phyloP scores from a whole-genome alignment of 35 echinoderm and acorn worm genomes.

The Strongylocentrotus purpuratus region DNA sequence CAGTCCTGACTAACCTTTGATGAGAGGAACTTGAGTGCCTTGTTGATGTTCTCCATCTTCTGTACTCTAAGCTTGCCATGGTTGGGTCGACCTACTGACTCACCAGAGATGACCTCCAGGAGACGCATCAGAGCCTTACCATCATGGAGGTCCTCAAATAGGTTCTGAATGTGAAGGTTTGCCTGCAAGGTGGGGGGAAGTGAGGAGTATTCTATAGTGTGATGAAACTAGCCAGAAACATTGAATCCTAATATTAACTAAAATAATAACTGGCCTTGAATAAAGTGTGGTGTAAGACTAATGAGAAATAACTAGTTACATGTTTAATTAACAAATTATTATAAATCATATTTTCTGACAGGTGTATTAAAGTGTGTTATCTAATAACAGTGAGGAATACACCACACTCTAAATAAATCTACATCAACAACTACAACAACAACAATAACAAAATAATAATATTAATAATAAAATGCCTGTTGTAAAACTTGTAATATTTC shows the following conservation, averaged over 20 bases:
- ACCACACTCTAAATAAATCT: not conserved
- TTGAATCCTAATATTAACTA: no score
- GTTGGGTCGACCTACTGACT: slow-evolving; percentile 78
- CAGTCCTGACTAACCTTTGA: slow-evolving; percentile 67
- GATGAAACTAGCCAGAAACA: not conserved
- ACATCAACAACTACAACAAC: not conserved
- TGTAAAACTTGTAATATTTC: no score
- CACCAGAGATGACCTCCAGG: slow-evolving; percentile 88
- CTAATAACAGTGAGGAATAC: not conserved
- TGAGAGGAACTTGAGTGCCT: slow-evolving; percentile 87
- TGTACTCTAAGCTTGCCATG: slow-evolving; percentile 77
- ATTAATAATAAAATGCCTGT: no score
- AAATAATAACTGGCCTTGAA: not conserved
- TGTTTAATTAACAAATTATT: no score
- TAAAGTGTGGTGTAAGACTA: no score
- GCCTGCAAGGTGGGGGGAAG: slow-evolving; percentile 48
- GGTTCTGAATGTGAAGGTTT: slow-evolving; percentile 77
- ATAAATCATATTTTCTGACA: no score
- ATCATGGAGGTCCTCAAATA: slow-evolving; percentile 89
- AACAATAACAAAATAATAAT: no score
- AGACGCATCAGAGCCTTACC: slow-evolving; percentile 82
- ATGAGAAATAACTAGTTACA: no score
- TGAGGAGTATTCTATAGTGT: not conserved
- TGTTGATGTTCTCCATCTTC: slow-evolving; percentile 95
- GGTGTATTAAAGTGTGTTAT: no score